A percentile compares a stretch with the other conserved stretches of the same genome.
phyloP scores from a whole-genome alignment of 92 coral and sea anemone species.

The Isaurus tuberculatus region DNA sequence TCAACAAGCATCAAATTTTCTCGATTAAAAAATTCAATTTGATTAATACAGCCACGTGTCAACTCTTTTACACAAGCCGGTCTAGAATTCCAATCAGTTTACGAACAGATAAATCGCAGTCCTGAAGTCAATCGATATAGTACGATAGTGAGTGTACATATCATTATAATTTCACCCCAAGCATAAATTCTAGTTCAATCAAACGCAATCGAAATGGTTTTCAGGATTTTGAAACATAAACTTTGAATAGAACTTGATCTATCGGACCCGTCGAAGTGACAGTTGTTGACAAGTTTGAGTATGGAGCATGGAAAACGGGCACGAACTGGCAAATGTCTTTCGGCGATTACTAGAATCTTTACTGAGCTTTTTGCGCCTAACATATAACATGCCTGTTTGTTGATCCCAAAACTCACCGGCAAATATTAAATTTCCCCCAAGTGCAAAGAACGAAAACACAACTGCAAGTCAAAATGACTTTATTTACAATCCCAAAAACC shows the following conservation, averaged over 20 bases:
- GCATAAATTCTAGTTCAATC: not conserved
- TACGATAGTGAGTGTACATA: not conserved
- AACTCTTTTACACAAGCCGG: not conserved
- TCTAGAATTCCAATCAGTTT: not conserved
- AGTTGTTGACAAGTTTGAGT: constrained; percentile 69
- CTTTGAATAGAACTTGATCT: constrained; percentile 48
- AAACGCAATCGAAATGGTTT: not conserved
- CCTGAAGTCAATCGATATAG: not conserved
- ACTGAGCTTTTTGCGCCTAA: constrained; percentile 39
- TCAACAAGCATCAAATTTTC: constrained; percentile 28
- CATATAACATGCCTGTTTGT: not conserved
- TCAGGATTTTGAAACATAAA: constrained; percentile 32
- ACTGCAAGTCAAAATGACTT: constrained; percentile 18
- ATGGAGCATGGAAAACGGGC: constrained; percentile 51
- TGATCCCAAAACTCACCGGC: not conserved
- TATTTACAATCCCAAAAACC: constrained; percentile 29
- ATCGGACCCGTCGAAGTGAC: constrained; percentile 56
- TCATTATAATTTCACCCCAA: not conserved
- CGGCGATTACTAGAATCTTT: constrained; percentile 65
- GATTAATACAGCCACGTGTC: constrained; percentile 15
- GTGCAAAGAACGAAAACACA: constrained; percentile 13
- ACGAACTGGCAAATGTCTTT: constrained; percentile 62
- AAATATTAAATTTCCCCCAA: not conserved
- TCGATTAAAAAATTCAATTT: not conserved
- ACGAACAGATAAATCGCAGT: not conserved